A percentile compares a stretch with the other conserved stretches of the same genome.
Evolutionary conservation across 2,797 vertebrate genomes (phyloP).

Genomic region (Gambusia yucatana): DNA sequence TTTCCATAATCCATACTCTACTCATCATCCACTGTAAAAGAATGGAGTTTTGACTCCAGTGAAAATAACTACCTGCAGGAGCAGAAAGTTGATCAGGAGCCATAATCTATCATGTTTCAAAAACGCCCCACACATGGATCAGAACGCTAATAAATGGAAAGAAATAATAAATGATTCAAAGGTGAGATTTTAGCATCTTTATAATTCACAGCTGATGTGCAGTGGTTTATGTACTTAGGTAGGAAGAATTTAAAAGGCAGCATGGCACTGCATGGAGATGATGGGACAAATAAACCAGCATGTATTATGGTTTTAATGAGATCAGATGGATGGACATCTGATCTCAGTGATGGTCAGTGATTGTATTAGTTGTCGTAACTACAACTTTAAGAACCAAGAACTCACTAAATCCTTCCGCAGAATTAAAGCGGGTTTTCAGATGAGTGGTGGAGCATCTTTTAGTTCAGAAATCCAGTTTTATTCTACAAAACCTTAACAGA

Average conservation of each 20-base stretch:
- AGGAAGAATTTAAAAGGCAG: not conserved
- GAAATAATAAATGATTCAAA: not conserved
- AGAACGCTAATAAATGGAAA: not conserved
- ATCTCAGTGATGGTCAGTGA: not conserved
- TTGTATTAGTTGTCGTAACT: not conserved
- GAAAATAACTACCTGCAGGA: not conserved
- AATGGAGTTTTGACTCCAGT: not conserved
- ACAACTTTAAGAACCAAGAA: not conserved
- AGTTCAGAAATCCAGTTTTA: not conserved
- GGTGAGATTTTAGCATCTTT: not conserved
- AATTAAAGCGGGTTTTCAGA: not conserved
- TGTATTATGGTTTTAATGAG: not conserved
- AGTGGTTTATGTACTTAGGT: not conserved
- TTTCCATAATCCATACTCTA: not conserved
- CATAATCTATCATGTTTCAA: not conserved
- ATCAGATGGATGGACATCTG: not conserved
- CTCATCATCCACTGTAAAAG: not conserved
- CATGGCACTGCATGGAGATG: not conserved
- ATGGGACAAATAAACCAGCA: not conserved
- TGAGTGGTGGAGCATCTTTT: not conserved
- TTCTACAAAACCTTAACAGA: not conserved
- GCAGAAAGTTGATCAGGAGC: not conserved
- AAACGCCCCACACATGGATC: not conserved
- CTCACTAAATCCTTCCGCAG: not conserved
- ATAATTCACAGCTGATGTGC: not conserved